Base-by-base conservation (phyloP, 2,113 vertebrate species). In the Urocynchramus pylzowi region DNA sequence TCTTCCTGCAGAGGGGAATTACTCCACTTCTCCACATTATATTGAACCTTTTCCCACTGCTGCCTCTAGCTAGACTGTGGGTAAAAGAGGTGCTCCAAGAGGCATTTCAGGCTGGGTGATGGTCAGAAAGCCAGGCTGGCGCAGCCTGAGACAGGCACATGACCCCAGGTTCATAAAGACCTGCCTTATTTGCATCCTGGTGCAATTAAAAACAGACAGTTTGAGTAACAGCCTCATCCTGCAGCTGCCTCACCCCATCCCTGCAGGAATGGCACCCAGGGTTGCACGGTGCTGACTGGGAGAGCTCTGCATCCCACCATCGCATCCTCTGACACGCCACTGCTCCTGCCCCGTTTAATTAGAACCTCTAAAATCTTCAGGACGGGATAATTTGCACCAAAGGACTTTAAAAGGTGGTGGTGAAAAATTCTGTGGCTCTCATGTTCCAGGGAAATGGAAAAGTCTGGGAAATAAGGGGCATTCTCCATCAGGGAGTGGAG, bases 291-390 rank as follows among this genome's bases (percentile, higher is more conserved):
- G 67, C 79, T 0, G 1, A 11, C 60, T 11, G 6, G 59, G 59
- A 30, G 30, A 57, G 28, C 61, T 63, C 79, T 23, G 80, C 41
- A 17, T 52, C 67, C 61, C 49, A 6, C 17, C 24, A 3, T 1
- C 0, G 0, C 6, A 2, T 47, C 69, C 47, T 53, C 41, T 1
- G 1, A 24, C 33, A 18, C 0, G 0, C 2, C 22, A 13, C 73
- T 35, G 42, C 59, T 45, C 47, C 80, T 81, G 47, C 41, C 31
- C 21, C 3, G 1, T n/a, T 56, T 50, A 5, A 31, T 37, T 9
- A 33, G n/a, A 87, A n/a, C 37, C 14, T 65, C 28, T 33, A 13
- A 14, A 37, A 7, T 57, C 60, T 39, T 26, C 60, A 7, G 39
- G 30, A 9, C 3, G 26, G 30, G 56, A 54, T 20, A 10, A 6